Evolutionary conservation across 2,113 vertebrate species (phyloP), one percentile per base, ranked within the genome.

Genomic region (Elanus axillaris): DNA sequence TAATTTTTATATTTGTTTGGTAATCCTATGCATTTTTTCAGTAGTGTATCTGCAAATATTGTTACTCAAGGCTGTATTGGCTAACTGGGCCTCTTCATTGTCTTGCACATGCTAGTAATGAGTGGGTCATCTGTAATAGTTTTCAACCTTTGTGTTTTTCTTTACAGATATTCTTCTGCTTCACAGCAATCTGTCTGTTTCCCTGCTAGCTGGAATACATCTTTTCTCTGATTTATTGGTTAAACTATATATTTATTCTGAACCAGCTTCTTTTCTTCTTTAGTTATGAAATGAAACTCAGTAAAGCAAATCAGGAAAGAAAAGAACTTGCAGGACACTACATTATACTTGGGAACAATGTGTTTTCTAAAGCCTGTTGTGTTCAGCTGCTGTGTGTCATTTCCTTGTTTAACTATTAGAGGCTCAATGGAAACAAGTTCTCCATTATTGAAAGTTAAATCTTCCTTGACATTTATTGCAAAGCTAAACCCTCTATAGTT

Each of bases 221-320:
- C n/a, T 85, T 72, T 85, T 66, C 16, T 78, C 42, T 53, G 29
- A 48, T 36, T 58, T 23, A 7, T 53, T 59, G 53, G 6, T 75
- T 89, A 60, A 86, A 76, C n/a, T 36, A 50, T 26, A 18, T n/a
- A 27, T 81, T 94, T 86, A 22, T 88, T 77, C 63, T 76, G 48
- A 80, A 55, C 4, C 6, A 13, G 9, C 1, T 36, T 34, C 5
- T 71, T 68, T 64, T 69, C 43, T 75, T 88, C 32, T 68, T 77
- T n/a, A 32, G 10, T 72, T 80, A 18, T 23, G 22, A 93, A 84
- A 89, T 38, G 20, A 64, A 79, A 53, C 36, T 79, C 19, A 56
- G 4, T 71, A 38, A 72, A 74, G 10, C 22, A 76, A 93, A 60
- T 38, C 4, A 25, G 25, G 27, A 67, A n/a, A 60, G 13, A 47